phyloP scores from a whole-genome alignment of 2,113 vertebrate species.

The Saguinus midas region DNA sequence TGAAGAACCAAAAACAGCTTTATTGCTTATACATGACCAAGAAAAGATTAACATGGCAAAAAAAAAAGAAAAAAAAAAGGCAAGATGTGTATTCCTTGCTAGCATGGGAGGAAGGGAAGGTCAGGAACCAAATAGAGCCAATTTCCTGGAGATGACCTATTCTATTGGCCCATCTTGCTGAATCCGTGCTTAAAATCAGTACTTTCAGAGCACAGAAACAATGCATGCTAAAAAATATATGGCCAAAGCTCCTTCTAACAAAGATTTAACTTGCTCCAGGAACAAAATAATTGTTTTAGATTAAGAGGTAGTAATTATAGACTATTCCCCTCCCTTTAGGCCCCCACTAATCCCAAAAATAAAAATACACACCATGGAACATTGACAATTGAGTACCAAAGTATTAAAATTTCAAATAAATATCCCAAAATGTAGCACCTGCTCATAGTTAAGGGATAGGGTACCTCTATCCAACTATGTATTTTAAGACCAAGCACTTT shows the following conservation, averaged over 20 bases:
- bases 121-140: constrained; percentile 45
- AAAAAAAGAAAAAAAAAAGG: neutral
- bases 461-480: constrained; percentile 53
- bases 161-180: neutral
- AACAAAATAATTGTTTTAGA: constrained; percentile 47
- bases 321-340: neutral
- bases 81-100: constrained; percentile 28
- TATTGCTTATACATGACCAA: constrained; percentile 70
- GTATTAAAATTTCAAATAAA: constrained; percentile 65
- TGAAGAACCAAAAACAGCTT: constrained; percentile 62
- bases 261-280: constrained; percentile 48
- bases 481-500: constrained; percentile 64
- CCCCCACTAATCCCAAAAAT: constrained; percentile 36
- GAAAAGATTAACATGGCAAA: constrained; percentile 43
- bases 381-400: constrained; percentile 49
- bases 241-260: constrained; percentile 35
- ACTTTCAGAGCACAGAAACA: constrained; percentile 42
- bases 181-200: constrained; percentile 48
- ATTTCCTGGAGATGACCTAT: constrained; percentile 30
- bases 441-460: constrained; percentile 54
- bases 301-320: constrained; percentile 75
- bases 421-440: constrained; percentile 72
- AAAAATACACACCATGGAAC: constrained; percentile 47
- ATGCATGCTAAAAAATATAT: constrained; percentile 1
- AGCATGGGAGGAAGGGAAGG: constrained; percentile 11